phyloP scores from a whole-genome alignment of 2,888 invertebrate genomes.

The Iphiclides podalirius region DNA sequence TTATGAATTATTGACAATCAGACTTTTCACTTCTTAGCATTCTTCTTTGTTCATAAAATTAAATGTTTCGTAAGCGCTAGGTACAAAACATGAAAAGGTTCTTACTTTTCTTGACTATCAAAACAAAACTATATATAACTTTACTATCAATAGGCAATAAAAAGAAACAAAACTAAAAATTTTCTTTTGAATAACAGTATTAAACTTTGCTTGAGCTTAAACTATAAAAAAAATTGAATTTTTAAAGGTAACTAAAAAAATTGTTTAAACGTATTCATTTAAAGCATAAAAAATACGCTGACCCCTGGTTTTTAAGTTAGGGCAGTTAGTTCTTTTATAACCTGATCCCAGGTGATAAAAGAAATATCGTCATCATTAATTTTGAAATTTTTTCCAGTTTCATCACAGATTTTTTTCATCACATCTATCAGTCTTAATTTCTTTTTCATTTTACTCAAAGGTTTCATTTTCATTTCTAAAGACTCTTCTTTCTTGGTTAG shows the following conservation, averaged over 20 bases:
- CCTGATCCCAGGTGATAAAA: conserved; percentile 26
- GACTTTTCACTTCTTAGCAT: no score
- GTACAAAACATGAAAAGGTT: conserved; percentile 23
- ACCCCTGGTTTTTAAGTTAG: conserved; percentile 25
- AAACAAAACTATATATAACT: conserved; percentile 22
- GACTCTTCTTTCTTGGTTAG: conserved; percentile 21
- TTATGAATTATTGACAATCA: no score
- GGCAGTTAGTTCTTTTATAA: conserved; percentile 23
- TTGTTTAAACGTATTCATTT: conserved; percentile 23
- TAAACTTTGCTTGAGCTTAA: conserved; percentile 13
- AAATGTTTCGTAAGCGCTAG: background rate
- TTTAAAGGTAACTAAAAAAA: conserved; percentile 1
- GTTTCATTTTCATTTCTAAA: no score
- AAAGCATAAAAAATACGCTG: conserved; percentile 24
- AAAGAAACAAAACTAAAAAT: no score
- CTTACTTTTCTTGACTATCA: no score
- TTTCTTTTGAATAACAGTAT: background rate
- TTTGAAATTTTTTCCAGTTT: conserved; percentile 26
- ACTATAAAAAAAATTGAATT: no score
- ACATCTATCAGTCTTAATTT: no score
- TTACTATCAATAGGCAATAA: conserved; percentile 19
- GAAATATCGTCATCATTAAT: no score
- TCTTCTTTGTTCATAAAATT: no score
- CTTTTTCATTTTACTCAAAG: no score
- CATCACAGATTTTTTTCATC: conserved; percentile 23